These are phyloP conservation scores for Nerophis ophidion DNA, from an alignment of 2,113 vertebrate genomes.

Conservation along the genomic window DNA sequence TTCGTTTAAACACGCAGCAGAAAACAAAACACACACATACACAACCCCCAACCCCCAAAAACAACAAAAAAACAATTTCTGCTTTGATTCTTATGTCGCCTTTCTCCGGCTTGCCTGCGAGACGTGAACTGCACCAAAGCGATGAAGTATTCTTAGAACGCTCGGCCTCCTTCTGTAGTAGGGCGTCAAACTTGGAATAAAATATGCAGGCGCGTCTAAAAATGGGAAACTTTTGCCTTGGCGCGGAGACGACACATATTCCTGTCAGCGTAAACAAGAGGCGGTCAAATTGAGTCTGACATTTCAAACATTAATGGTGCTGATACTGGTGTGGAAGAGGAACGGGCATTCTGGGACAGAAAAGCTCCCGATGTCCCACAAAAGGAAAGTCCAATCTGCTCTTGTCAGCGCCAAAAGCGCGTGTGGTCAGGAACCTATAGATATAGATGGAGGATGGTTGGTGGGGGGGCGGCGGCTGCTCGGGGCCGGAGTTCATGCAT, in stretches of 20 bases:
- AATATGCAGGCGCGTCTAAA: conserved; percentile 59
- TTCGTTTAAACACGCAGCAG: conserved; percentile 22
- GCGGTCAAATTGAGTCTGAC: conserved; percentile 37
- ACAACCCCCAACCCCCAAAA: background rate
- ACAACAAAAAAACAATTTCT: conserved; percentile 10
- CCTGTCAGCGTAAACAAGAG: conserved; percentile 44
- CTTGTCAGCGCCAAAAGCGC: conserved; percentile 23
- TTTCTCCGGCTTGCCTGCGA: conserved; percentile 18
- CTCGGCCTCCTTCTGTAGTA: conserved; percentile 36
- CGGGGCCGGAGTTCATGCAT: conserved; percentile 19
- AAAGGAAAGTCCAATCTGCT: conserved; percentile 22
- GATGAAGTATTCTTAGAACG: conserved; percentile 61
- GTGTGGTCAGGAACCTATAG: conserved; percentile 24
- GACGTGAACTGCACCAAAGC: conserved; percentile 43
- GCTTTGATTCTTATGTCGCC: conserved; percentile 10
- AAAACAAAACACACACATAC: background rate
- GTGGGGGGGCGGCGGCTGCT: no score
- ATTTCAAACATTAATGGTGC: conserved; percentile 39
- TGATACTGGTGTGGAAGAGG: conserved; percentile 14
- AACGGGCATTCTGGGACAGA: conserved; percentile 1
- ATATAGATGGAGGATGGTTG: conserved; percentile 1
- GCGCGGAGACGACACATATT: conserved; percentile 23
- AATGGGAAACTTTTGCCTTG: conserved; percentile 49
- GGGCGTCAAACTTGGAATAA: conserved; percentile 45
- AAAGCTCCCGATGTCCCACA: conserved; percentile 25